Evolutionary conservation across 2,888 invertebrate species (phyloP), one percentile per base, ranked within the genome.

Genomic region (Brachyptera putata): DNA sequence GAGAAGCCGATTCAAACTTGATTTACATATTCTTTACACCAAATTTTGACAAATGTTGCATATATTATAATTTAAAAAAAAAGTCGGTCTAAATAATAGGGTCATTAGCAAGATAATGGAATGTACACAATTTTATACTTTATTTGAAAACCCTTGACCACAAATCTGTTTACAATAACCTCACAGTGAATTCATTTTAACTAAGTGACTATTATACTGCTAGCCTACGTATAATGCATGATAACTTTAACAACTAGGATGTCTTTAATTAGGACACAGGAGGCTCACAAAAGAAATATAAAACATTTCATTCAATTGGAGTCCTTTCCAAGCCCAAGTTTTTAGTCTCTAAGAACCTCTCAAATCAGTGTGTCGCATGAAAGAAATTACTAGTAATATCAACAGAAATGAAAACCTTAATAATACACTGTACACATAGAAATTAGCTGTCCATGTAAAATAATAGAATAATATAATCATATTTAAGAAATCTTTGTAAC

Each of bases 91-190:
- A 46, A 46, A 21, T 46, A 46, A 46, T n/a, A 24, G 22, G 46
- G 22, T 46, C 57, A 57, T 55, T 49, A 61, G 62, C 62, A 57
- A 60, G 30, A 58, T 50, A 61, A 24, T 64, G 64, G 64, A 64
- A 64, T 64, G 64, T 64, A 64, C 63, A 63, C 60, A 61, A 60
- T 60, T 48, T 60, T 34, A 21, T 50, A 21, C 26, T 50, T 60
- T 58, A 50, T 18, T 53, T 53, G 43, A 43, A 43, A 55, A 48
- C 61, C 61, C 53, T 41, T 24, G 16, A 48, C 50, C 53, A 56
- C 50, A 46, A n/a, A 34, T 24, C 34, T 56, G 34, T 57, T 53
- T 53, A n/a, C n/a, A n/a, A 56, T 49, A 61, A 63, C 61, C 58
- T 58, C 61, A 60, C 62, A 61, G 22, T 61, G 58, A 53, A 63